A percentile compares a stretch with the other conserved stretches of the same genome.
phyloP scores from a whole-genome alignment of 2,113 vertebrate species.

The Columba livia region DNA sequence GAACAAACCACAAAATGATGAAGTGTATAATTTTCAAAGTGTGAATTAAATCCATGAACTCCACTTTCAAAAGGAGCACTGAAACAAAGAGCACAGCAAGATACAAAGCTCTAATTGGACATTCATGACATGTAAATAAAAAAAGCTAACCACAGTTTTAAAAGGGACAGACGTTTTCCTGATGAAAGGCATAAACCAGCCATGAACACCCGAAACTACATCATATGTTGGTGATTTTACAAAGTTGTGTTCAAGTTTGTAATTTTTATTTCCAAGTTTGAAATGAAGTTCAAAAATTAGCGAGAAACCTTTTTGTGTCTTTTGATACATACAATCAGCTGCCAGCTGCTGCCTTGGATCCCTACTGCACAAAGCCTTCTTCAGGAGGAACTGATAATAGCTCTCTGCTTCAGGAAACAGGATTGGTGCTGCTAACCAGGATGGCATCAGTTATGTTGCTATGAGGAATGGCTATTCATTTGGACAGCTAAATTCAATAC shows the following conservation, averaged over 20 bases:
- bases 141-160: not conserved
- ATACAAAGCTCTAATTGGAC: not conserved
- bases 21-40: not conserved
- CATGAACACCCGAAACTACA: not conserved
- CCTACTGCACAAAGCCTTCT: not conserved
- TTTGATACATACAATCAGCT: not conserved
- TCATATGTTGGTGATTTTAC: not conserved
- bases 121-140: not conserved
- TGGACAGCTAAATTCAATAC: not conserved
- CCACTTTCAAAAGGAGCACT: not conserved
- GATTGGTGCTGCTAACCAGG: accelerated
- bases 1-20: not conserved
- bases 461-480: not conserved
- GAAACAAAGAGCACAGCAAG: not conserved
- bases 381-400: not conserved
- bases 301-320: not conserved
- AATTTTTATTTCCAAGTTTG: not conserved
- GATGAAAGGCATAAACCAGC: not conserved
- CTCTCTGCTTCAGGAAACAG: not conserved
- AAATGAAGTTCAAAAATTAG: not conserved
- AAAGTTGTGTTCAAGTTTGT: not conserved
- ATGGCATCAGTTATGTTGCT: not conserved
- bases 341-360: not conserved
- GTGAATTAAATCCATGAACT: not conserved
- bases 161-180: not conserved